A percentile compares a stretch with the other conserved stretches of the same genome.
phyloP scores from a whole-genome alignment of 1,140 invertebrate species.

The Drosophila mayri region DNA sequence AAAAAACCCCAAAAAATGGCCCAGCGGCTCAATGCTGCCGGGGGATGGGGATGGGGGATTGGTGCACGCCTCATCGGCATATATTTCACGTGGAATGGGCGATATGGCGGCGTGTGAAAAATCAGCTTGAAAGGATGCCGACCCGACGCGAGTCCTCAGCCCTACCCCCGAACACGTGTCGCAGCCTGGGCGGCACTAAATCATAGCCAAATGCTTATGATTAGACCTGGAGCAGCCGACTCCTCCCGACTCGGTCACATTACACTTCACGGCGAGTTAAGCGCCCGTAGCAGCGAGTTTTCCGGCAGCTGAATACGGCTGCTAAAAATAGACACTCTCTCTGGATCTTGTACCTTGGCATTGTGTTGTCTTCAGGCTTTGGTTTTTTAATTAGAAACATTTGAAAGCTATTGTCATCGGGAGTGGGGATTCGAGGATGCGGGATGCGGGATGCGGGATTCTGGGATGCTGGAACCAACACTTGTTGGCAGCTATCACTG shows the following conservation, averaged over 20 bases:
- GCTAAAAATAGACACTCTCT: constrained; percentile 50
- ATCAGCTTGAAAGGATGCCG: constrained; percentile 78
- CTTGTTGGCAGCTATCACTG: constrained; percentile 77
- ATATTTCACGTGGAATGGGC: constrained; percentile 56
- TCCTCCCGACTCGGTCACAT: constrained; percentile 56
- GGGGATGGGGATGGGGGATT: background rate
- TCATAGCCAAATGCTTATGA: constrained; percentile 79
- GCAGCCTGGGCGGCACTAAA: constrained; percentile 73
- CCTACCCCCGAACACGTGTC: constrained; percentile 59
- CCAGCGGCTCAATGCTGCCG: constrained; percentile 9
- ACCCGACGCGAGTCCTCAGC: constrained; percentile 25
- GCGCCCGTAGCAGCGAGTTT: constrained; percentile 41
- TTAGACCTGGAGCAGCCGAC: constrained; percentile 52
- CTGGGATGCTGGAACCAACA: constrained; percentile 41
- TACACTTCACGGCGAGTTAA: constrained; percentile 71
- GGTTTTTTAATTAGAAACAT: constrained; percentile 81
- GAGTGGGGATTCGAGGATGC: constrained; percentile 1
- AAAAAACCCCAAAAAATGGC: constrained; percentile 45
- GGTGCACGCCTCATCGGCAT: constrained; percentile 43
- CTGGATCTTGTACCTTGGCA: constrained; percentile 31
- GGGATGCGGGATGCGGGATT: constrained; percentile 2
- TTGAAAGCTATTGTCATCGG: constrained; percentile 75
- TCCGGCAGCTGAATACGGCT: constrained; percentile 53
- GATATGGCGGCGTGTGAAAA: constrained; percentile 71
- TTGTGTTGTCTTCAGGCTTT: constrained; percentile 20